These are phyloP conservation scores for Megaleporinus macrocephalus DNA, from an alignment of 2,113 vertebrate species.

Conservation along the genomic window DNA sequence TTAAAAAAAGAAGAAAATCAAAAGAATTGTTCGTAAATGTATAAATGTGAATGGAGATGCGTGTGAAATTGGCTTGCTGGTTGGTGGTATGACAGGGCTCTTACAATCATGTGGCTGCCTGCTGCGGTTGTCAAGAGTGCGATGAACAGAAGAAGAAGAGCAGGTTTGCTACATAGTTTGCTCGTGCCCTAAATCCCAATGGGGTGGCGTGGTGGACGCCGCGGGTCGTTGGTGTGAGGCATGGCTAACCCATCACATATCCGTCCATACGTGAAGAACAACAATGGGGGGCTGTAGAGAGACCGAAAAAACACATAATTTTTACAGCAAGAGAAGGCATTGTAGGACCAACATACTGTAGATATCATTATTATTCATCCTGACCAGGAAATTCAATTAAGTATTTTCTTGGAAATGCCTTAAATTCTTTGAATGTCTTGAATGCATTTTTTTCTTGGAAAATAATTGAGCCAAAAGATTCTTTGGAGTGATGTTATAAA, in stretches of 20 bases:
- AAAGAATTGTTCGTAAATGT: background rate
- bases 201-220: conserved; percentile 26
- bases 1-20: background rate
- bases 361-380: background rate
- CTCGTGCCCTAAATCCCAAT: conserved; percentile 36
- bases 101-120: conserved; percentile 14
- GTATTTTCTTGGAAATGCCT: no score
- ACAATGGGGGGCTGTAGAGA: conserved; percentile 1
- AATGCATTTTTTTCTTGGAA: background rate
- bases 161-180: conserved; percentile 6
- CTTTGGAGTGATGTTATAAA: background rate
- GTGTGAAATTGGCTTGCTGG: conserved; percentile 1
- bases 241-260: conserved; percentile 29
- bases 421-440: no score
- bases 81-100: conserved; percentile 26
- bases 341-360: background rate
- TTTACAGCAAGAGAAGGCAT: conserved; percentile 13
- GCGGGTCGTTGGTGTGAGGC: conserved; percentile 22
- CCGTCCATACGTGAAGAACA: conserved; percentile 29
- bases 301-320: conserved; percentile 1
- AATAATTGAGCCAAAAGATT: no score
- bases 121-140: conserved; percentile 48
- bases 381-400: background rate
- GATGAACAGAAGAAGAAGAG: conserved; percentile 47
- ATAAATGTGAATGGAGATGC: background rate